Base-by-base conservation (phyloP, 1,140 invertebrate species). In the Drosophila mayri region DNA sequence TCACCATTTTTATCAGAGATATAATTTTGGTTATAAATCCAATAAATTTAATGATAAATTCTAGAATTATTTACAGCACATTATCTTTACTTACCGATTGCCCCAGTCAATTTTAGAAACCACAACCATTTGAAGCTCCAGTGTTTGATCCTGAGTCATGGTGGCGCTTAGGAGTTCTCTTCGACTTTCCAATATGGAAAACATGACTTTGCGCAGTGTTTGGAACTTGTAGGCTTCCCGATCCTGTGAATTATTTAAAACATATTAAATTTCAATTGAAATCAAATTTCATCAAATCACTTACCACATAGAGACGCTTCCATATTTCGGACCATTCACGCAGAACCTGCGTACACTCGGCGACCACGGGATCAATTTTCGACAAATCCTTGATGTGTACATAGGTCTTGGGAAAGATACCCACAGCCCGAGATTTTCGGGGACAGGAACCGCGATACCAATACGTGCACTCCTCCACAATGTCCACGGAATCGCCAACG, bases 71-170 rank as follows among this genome's bases (percentile, higher is more conserved):
- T 50, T 12, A 18, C 2, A 18, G n/a, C 1, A 49, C 28, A 7
- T 22, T 20, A 32, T 6, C 9, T 20, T 16, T 18, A 18, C 96
- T 96, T 92, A 97, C 97, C 97, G 95, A 94, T 99, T 99, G 55
- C 98, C 98, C 97, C 97, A 99, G 93, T 99, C 98, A 47, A 99
- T 97, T 93, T 98, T 98, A 30, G 95, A 95, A 60, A 97, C 97
- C 50, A 98, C 97, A 87, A 97, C 96, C 63, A 97, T 93, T 92
- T 97, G 97, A 30, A 98, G 88, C 82, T 98, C 97, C 49, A 95
- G 93, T 1, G 96, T 97, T 92, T 98, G 97, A 91, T 98, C 98
- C 78, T 97, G 96, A 1, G 98, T 98, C 37, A 98, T 93, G 0
- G 97, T 98, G 28, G 97, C 97, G 25, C 96, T 96, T 25, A 98